Conservation (phyloP, 2,888 invertebrate genomes). For the Hedychridium roseum region DNA sequence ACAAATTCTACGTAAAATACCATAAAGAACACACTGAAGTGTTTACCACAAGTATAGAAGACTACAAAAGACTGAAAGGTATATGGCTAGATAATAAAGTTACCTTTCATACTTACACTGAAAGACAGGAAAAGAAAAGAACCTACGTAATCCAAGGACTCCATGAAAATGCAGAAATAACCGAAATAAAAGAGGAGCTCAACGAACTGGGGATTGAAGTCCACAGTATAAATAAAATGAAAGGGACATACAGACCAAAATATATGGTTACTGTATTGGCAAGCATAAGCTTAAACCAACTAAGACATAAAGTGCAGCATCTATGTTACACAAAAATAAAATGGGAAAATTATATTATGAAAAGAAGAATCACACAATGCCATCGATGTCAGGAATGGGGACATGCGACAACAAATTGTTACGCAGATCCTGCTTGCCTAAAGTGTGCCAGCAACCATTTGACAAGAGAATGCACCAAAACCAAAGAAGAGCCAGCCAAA, state of each 20-base stretch:
- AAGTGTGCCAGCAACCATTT: slow-evolving; percentile 40
- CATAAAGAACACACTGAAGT: too few species aligned
- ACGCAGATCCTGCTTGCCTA: slow-evolving; percentile 33
- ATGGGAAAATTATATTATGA: slow-evolving; percentile 35
- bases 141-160: too few species aligned
- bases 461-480: slow-evolving; percentile 39
- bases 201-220: slow-evolving; percentile 2
- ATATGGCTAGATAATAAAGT: too few species aligned
- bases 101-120: too few species aligned
- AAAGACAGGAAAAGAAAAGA: too few species aligned
- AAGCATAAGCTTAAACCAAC: slow-evolving; percentile 15
- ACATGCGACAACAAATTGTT: slow-evolving; percentile 40
- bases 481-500: slow-evolving; percentile 31
- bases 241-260: slow-evolving; percentile 23
- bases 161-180: too few species aligned
- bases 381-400: slow-evolving; percentile 46
- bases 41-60: too few species aligned
- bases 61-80: too few species aligned
- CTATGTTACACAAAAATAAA: slow-evolving; percentile 25
- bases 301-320: slow-evolving; percentile 22
- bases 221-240: slow-evolving; percentile 28
- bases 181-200: too few species aligned
- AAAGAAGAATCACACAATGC: slow-evolving; percentile 39
- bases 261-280: slow-evolving; percentile 27
- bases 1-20: too few species aligned